phyloP scores from a whole-genome alignment of 2,113 vertebrate genomes.

The Willisornis vidua region DNA sequence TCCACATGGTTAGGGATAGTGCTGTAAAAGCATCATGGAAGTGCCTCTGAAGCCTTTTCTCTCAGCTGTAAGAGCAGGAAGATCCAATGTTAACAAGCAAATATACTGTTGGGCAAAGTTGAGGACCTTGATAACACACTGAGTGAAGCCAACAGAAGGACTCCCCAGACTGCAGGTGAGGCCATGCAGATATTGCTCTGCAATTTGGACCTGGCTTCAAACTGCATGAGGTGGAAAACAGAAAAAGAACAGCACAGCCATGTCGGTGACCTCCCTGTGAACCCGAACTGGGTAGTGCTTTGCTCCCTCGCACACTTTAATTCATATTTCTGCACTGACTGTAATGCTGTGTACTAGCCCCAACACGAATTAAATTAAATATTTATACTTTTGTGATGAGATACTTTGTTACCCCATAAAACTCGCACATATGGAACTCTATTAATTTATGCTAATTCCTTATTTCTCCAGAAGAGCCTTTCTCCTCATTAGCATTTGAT shows the following conservation, averaged over 20 bases:
- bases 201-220: background rate
- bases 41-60: background rate
- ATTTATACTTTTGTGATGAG: conserved; percentile 71
- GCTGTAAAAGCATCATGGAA: background rate
- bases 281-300: background rate
- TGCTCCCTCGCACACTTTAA: conserved; percentile 3
- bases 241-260: conserved; percentile 4
- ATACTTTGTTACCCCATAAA: conserved; percentile 63
- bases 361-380: conserved; percentile 66
- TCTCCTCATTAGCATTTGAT: conserved; percentile 64
- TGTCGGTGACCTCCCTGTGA: background rate
- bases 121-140: background rate
- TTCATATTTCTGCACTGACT: conserved; percentile 41
- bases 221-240: background rate
- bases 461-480: conserved; percentile 43
- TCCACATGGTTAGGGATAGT: background rate
- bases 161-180: background rate
- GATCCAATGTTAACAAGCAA: background rate
- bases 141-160: background rate
- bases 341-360: conserved; percentile 35
- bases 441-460: conserved; percentile 72
- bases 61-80: background rate
- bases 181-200: background rate
- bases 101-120: background rate
- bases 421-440: conserved; percentile 55